phyloP scores from a whole-genome alignment of 2,797 vertebrate species.

The Arctocebus calabarensis region DNA sequence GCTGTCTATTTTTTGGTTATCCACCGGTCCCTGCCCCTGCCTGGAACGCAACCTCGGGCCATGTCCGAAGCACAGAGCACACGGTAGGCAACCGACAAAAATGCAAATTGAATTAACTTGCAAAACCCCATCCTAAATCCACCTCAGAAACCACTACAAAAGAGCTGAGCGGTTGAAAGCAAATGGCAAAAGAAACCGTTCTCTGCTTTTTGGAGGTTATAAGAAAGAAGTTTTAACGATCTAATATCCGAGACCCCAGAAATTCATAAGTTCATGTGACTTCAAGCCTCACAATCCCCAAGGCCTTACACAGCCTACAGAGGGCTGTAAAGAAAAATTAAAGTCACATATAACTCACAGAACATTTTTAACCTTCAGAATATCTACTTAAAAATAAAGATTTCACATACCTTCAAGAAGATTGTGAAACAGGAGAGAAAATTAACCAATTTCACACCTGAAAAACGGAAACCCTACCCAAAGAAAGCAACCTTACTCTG shows the following conservation, averaged over 20 bases:
- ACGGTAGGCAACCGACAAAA: accelerated
- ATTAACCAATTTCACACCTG: background rate
- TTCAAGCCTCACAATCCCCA: background rate
- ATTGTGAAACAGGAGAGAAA: background rate
- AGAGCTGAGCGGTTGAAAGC: background rate
- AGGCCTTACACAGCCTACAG: background rate
- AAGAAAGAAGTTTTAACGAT: background rate
- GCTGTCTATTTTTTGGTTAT: accelerated
- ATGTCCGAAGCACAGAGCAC: accelerated
- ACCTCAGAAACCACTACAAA: background rate
- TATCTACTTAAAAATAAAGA: background rate
- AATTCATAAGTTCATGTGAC: background rate
- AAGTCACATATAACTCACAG: background rate
- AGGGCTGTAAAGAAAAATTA: background rate
- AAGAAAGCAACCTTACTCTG: background rate
- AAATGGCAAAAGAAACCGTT: background rate
- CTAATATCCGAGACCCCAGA: background rate
- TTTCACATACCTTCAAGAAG: accelerated
- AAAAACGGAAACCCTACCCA: background rate
- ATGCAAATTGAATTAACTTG: accelerated
- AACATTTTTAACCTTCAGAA: background rate
- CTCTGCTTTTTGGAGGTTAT: background rate
- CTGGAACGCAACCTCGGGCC: background rate
- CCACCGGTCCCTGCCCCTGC: background rate
- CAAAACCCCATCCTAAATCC: background rate